Percentiles rank a stretch among this genome's conserved stretches.
phyloP scores from a whole-genome alignment of 2,888 invertebrate species.

The Blastobasis adustella region DNA sequence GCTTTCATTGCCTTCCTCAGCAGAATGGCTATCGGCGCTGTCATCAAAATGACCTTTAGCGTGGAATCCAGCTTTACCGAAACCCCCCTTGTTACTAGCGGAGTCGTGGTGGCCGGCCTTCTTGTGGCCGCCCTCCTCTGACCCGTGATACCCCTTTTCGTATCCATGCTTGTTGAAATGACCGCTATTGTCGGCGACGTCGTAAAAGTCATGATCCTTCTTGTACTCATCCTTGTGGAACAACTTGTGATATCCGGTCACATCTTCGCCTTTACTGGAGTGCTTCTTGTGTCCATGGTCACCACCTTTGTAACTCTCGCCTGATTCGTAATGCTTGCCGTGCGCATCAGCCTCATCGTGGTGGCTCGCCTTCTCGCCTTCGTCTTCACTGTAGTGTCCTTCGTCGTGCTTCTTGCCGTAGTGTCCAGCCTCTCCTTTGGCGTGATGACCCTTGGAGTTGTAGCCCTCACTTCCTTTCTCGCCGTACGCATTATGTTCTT shows the following conservation, averaged over 20 bases:
- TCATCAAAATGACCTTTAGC: constrained; percentile 74
- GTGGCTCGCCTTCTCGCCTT: constrained; percentile 71
- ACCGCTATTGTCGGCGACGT: constrained; percentile 79
- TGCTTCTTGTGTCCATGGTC: constrained; percentile 75
- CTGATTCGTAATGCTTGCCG: constrained; percentile 69
- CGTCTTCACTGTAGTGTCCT: constrained; percentile 67
- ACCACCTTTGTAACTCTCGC: constrained; percentile 70
- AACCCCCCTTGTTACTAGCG: constrained; percentile 64
- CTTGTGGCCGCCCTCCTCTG: constrained; percentile 71
- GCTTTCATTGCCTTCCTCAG: constrained; percentile 71
- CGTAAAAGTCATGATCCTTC: constrained; percentile 85
- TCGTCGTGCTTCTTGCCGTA: constrained; percentile 70
- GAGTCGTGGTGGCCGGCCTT: constrained; percentile 73
- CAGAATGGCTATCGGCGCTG: constrained; percentile 70
- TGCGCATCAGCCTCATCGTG: constrained; percentile 71
- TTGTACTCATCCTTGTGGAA: constrained; percentile 86
- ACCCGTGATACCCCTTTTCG: constrained; percentile 68
- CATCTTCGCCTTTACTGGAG: constrained; percentile 80
- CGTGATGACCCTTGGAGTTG: constrained; percentile 65
- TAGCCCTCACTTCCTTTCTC: constrained; percentile 75
- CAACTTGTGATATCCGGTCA: constrained; percentile 82
- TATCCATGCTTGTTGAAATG: constrained; percentile 78
- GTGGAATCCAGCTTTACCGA: constrained; percentile 72
- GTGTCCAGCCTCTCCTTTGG: constrained; percentile 72
- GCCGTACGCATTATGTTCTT: constrained; percentile 66